These are phyloP conservation scores for Oithona nana DNA, from an alignment of 2,888 invertebrate genomes.

Conservation along the genomic window DNA sequence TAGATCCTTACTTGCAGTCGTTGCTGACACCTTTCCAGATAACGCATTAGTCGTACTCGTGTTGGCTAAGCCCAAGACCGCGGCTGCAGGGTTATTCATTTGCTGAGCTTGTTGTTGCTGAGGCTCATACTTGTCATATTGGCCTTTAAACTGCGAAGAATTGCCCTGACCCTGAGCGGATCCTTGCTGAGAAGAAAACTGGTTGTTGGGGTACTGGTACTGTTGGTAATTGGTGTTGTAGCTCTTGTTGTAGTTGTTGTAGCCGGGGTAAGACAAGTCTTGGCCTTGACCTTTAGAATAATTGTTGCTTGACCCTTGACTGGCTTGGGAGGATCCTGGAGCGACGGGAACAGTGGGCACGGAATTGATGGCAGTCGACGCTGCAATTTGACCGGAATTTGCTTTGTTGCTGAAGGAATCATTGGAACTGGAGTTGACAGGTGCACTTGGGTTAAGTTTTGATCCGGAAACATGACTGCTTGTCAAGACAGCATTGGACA, in stretches of 20 bases:
- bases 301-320: background rate
- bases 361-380: background rate
- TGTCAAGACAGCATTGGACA: background rate
- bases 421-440: background rate
- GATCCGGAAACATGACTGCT: background rate
- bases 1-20: conserved; percentile 5
- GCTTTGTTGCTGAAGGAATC: background rate
- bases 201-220: background rate
- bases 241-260: background rate
- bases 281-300: background rate
- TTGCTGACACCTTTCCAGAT: conserved; percentile 11
- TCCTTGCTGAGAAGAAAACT: background rate
- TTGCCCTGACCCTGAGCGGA: background rate
- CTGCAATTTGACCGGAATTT: background rate
- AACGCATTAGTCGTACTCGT: conserved; percentile 7
- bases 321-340: background rate
- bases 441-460: background rate
- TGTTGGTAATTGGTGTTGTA: background rate
- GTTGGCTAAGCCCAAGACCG: background rate
- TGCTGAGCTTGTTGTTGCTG: background rate
- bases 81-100: background rate
- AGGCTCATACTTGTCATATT: background rate
- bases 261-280: background rate
- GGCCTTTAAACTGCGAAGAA: background rate
- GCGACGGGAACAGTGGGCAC: background rate